Evolutionary conservation across 2,113 vertebrate genomes (phyloP).

Genomic region (Dermatemys mawii): DNA sequence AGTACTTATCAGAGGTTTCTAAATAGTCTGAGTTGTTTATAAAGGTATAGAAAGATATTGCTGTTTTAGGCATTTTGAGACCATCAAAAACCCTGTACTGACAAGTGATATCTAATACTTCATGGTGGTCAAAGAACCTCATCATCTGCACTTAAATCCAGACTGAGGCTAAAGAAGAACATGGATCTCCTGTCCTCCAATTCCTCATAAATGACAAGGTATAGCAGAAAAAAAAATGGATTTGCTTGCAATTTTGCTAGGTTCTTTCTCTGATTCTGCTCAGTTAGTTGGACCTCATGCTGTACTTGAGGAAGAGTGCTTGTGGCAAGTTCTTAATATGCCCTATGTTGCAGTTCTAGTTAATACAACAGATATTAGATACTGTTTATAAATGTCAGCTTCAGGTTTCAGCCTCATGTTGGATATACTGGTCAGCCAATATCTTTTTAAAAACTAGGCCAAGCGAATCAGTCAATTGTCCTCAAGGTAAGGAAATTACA

Average conservation of each 20-base stretch:
- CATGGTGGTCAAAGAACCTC: neutral
- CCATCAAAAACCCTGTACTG: neutral
- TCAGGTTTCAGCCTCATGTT: neutral
- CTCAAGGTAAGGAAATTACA: neutral
- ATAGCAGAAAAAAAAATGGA: neutral
- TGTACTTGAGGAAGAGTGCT: neutral
- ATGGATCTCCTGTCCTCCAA: neutral
- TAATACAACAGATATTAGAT: neutral
- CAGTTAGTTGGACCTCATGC: neutral
- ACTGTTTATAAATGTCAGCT: neutral
- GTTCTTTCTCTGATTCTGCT: neutral
- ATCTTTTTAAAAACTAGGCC: rapidly evolving
- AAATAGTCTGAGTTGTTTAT: neutral
- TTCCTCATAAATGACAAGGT: neutral
- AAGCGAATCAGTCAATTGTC: neutral
- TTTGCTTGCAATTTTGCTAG: neutral
- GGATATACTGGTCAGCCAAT: neutral
- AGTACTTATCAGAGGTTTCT: neutral
- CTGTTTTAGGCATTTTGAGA: neutral
- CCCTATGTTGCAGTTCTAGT: neutral
- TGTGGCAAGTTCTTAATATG: neutral
- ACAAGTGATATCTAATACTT: neutral
- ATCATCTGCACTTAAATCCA: neutral
- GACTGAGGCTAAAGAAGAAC: neutral
- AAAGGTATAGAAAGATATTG: neutral